Evolutionary conservation across 2,113 vertebrate genomes (phyloP).

Genomic region (Anguilla rostrata): DNA sequence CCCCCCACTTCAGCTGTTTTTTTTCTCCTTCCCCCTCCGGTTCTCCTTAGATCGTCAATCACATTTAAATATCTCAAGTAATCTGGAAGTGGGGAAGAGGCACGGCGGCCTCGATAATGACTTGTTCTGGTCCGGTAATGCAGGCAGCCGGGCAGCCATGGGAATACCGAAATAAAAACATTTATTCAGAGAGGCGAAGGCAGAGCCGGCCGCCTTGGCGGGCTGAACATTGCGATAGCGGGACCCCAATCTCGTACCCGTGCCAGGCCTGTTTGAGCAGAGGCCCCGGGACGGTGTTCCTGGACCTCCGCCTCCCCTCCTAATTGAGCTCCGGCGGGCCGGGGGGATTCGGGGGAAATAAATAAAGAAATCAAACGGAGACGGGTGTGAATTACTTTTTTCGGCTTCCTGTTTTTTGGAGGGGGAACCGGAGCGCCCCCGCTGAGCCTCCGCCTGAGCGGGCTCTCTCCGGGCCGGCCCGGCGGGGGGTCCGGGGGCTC

Average conservation of each 20-base stretch:
- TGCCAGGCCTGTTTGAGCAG: conserved; percentile 71
- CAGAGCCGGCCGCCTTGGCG: conserved; percentile 34
- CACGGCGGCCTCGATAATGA: conserved; percentile 67
- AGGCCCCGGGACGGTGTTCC: conserved; percentile 47
- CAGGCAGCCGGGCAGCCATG: conserved; percentile 69
- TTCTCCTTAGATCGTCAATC: conserved; percentile 50
- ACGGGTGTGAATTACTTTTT: conserved; percentile 88
- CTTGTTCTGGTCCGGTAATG: conserved; percentile 68
- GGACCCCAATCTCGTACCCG: conserved; percentile 73
- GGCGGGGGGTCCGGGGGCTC: conserved; percentile 68
- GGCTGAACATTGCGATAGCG: conserved; percentile 67
- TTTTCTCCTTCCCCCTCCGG: conserved; percentile 38
- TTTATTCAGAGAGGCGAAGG: conserved; percentile 51
- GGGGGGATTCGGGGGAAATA: conserved; percentile 79
- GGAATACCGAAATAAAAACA: conserved; percentile 64
- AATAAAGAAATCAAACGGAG: conserved; percentile 68
- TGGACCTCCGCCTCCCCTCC: conserved; percentile 61
- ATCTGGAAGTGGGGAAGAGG: conserved; percentile 52
- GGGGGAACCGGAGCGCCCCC: conserved; percentile 66
- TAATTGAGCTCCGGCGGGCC: conserved; percentile 74
- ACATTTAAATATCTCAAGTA: conserved; percentile 62
- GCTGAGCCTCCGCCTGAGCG: conserved; percentile 76
- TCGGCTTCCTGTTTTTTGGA: conserved; percentile 39
- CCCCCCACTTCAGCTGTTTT: conserved; percentile 42
- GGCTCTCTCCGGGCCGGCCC: conserved; percentile 76